Evolutionary conservation across 2,888 invertebrate species (phyloP), one percentile per base, ranked within the genome.

Genomic region (Horisme vitalbata): DNA sequence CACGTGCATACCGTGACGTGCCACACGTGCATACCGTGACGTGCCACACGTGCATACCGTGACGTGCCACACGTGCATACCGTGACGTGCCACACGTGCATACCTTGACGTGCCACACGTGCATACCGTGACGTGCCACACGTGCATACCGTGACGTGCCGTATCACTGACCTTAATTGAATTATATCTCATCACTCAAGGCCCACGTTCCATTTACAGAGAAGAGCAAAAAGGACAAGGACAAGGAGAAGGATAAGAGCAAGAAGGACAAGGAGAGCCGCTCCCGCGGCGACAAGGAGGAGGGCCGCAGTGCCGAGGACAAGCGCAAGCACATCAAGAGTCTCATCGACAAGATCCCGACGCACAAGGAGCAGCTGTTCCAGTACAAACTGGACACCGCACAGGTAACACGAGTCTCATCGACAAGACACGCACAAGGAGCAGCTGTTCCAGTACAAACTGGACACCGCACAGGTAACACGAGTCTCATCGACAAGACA

Each of bases 401-500:
- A 49, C n/a, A n/a, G n/a, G n/a, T n/a, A n/a, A n/a, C 66, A 99
- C 99, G 91, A 95, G 95, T 56, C 93, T 99, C 62, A 99, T 99
- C 72, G 99, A 99, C 83, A 96, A 96, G 90, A 99, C 99, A 99
- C 99, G 5, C 97, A 96, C 76, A 99, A 99, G 90, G 96, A 95
- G 54, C 97, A 97, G 68, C 92, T 99, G 57, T 99, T 99, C 89
- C 96, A 95, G 58, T 99, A 96, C 85, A 94, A 95, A 65, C 93
- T 99, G 38, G 98, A 99, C 82, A 98, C 86, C 0, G 92, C 93
- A 49, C n/a, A n/a, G n/a, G n/a, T n/a, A n/a, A n/a, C 66, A 99
- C 99, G 91, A 95, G 95, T 56, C 93, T 99, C 62, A 99, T 99
- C 72, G 99, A 99, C 83, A 96, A 96, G 90, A 99, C 99, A 99